These are phyloP conservation scores for Sternotherus odoratus DNA, from an alignment of 2,797 vertebrate species.

Conservation along the genomic window DNA sequence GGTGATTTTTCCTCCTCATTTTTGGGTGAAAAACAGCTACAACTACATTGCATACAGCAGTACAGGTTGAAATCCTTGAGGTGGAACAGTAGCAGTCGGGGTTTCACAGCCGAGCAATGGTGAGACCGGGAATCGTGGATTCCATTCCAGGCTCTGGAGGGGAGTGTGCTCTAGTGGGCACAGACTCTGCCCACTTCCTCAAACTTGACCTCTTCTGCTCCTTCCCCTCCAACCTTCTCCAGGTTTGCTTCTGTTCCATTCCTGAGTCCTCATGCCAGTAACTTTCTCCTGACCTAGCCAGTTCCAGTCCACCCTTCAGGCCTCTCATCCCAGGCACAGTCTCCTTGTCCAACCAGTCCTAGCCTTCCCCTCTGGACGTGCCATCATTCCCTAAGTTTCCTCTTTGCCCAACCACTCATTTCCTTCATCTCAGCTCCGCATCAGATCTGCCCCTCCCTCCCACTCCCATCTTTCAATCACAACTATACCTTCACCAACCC, in stretches of 20 bases:
- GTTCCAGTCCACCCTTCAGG: not conserved
- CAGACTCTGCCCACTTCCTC: not conserved
- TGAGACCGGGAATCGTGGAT: no score
- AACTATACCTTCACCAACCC: not conserved
- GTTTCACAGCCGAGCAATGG: no score
- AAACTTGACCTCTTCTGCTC: not conserved
- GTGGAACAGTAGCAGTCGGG: no score
- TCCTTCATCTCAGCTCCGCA: not conserved
- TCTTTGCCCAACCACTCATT: not conserved
- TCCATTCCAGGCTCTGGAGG: no score
- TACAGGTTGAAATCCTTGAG: no score
- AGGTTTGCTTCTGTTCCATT: not conserved
- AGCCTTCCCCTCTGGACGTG: not conserved
- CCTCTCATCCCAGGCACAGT: not conserved
- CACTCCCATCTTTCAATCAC: not conserved
- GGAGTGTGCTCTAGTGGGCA: not conserved
- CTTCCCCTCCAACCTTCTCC: not conserved
- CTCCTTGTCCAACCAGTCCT: not conserved
- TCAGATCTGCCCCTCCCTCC: not conserved
- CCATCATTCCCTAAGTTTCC: not conserved
- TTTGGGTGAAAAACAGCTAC: accelerated
- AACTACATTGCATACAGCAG: no score
- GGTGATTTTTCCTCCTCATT: accelerated
- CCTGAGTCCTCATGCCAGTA: not conserved
- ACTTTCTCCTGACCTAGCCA: no score